A percentile compares a stretch with the other conserved stretches of the same genome.
Evolutionary conservation across 2,113 vertebrate genomes (phyloP).

Genomic region (Cnemophilus loriae): DNA sequence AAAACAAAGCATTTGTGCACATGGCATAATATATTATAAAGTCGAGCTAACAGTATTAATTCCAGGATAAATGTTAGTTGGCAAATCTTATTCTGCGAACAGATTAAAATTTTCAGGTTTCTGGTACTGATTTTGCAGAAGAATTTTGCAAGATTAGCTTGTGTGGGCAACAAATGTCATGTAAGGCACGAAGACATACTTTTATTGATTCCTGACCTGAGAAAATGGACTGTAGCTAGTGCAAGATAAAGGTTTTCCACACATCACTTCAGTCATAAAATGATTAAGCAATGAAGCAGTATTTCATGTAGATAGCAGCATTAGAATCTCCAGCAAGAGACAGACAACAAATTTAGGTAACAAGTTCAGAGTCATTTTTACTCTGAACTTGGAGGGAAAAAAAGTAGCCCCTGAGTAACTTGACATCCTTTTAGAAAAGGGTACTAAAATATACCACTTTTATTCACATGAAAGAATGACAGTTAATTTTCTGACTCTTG

Average conservation of each 20-base stretch:
- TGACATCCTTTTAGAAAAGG: not conserved
- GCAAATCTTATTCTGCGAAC: not conserved
- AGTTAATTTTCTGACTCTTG: not conserved
- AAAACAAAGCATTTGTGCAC: not conserved
- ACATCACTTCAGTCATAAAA: not conserved
- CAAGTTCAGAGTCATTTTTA: not conserved
- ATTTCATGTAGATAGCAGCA: not conserved
- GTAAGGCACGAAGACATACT: not conserved
- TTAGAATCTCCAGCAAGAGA: not conserved
- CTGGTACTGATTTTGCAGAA: not conserved
- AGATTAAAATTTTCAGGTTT: not conserved
- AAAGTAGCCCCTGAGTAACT: not conserved
- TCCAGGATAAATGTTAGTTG: not conserved
- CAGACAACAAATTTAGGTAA: not conserved
- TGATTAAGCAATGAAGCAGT: conserved; percentile 1
- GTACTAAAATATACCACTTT: not conserved
- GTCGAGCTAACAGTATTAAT: not conserved
- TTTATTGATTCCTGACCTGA: not conserved
- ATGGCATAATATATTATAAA: not conserved
- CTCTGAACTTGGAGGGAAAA: not conserved
- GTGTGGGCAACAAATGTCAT: not conserved
- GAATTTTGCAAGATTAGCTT: not conserved
- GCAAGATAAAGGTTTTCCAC: not conserved
- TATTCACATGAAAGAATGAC: not conserved
- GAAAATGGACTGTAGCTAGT: not conserved